Evolutionary conservation across 2,888 invertebrate genomes (phyloP).

Genomic region (Thereva unica): DNA sequence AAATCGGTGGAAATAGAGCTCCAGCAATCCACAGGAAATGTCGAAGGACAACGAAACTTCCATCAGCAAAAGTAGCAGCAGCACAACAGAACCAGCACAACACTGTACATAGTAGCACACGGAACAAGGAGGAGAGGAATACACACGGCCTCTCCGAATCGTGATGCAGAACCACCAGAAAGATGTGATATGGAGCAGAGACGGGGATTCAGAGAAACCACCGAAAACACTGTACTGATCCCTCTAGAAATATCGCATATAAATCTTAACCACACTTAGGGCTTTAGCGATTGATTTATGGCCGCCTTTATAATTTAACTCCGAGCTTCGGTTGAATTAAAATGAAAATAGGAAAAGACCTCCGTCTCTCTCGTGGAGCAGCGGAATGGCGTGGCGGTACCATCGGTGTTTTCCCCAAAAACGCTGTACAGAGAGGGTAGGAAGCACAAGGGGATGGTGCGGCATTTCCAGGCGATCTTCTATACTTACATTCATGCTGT

Average conservation of each 20-base stretch:
- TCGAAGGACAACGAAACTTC: slow-evolving; percentile 23
- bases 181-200: slow-evolving; percentile 25
- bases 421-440: no score
- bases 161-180: no score
- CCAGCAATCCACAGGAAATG: slow-evolving; percentile 18
- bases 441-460: neutral
- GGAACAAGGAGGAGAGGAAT: no score
- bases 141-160: no score
- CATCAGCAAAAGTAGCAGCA: neutral
- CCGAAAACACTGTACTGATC: slow-evolving; percentile 24
- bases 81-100: neutral
- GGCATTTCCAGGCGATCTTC: slow-evolving; percentile 4
- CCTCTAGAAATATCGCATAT: slow-evolving; percentile 39
- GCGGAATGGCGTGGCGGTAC: neutral
- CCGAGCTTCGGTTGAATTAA: slow-evolving; percentile 34
- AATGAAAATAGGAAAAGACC: slow-evolving; percentile 31
- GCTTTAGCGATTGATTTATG: slow-evolving; percentile 40
- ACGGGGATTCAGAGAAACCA: slow-evolving; percentile 12
- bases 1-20: slow-evolving; percentile 23
- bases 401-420: no score
- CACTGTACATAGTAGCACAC: no score
- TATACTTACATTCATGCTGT: no score
- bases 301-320: slow-evolving; percentile 39
- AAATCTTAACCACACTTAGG: slow-evolving; percentile 39
- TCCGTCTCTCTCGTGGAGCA: neutral